These are phyloP conservation scores for Acipenser oxyrinchus DNA, from an alignment of 2,797 vertebrate genomes.

Conservation along the genomic window DNA sequence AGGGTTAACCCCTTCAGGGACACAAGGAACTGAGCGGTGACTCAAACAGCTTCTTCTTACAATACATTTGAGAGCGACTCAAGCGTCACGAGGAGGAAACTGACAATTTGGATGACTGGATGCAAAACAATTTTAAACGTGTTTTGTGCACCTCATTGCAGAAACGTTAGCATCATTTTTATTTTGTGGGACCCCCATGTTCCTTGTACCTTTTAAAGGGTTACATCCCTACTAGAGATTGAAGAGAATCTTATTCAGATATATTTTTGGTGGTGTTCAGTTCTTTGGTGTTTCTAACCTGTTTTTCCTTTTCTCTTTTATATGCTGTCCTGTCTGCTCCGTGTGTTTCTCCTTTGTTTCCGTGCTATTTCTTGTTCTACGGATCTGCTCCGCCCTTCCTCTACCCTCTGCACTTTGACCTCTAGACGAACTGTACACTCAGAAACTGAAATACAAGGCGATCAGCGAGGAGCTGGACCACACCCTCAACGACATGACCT, in stretches of 20 bases:
- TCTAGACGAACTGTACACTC: slow-evolving; percentile 82
- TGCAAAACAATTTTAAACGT: too few species aligned
- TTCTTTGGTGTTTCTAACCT: slow-evolving; percentile 31
- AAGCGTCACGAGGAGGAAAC: too few species aligned
- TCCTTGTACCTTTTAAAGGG: slow-evolving; percentile 9
- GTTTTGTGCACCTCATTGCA: not conserved
- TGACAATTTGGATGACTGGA: too few species aligned
- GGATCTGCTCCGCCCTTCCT: slow-evolving; percentile 22
- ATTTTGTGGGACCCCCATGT: slow-evolving; percentile 13
- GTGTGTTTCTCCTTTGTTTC: slow-evolving; percentile 21
- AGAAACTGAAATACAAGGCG: slow-evolving; percentile 94
- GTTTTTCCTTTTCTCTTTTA: slow-evolving; percentile 37
- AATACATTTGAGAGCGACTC: too few species aligned
- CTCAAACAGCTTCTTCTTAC: too few species aligned
- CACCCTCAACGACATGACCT: slow-evolving; percentile 87
- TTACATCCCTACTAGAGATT: slow-evolving; percentile 10
- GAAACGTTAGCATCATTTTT: slow-evolving; percentile 28
- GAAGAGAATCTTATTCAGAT: too few species aligned
- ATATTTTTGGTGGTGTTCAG: slow-evolving; percentile 18
- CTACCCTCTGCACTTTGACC: slow-evolving; percentile 37
- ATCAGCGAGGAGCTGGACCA: slow-evolving; percentile 91
- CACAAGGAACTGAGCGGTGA: too few species aligned
- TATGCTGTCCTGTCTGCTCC: slow-evolving; percentile 29
- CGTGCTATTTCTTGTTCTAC: slow-evolving; percentile 45
- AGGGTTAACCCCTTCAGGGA: too few species aligned